A percentile compares a stretch with the other conserved stretches of the same genome.
phyloP scores from a whole-genome alignment of 2,797 vertebrate genomes.

The Myiothlypis chrysogaster region DNA sequence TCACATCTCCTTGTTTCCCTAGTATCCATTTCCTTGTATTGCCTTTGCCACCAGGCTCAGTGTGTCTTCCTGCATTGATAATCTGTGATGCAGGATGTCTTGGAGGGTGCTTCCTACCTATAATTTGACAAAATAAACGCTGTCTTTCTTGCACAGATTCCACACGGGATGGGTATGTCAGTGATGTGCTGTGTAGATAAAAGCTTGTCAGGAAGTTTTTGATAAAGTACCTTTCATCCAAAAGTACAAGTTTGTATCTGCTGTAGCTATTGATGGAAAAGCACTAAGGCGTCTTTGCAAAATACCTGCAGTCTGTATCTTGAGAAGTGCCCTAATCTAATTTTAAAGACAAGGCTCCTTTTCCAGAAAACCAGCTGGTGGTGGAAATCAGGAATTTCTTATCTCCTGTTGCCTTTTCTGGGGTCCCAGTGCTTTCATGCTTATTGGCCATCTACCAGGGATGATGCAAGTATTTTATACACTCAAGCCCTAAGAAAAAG shows the following conservation, averaged over 20 bases:
- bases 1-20: neutral
- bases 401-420: neutral
- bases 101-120: neutral
- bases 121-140: neutral
- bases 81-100: neutral
- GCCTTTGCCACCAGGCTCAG: neutral
- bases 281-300: neutral
- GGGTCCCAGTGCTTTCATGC: neutral
- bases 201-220: conserved; percentile 21
- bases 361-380: neutral
- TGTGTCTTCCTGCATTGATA: neutral
- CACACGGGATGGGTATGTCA: neutral
- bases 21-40: neutral
- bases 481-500: neutral
- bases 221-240: neutral
- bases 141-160: neutral
- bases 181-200: neutral
- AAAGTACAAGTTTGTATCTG: neutral
- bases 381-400: neutral
- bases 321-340: neutral
- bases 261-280: neutral
- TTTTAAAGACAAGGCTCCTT: neutral
- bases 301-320: neutral
- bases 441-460: neutral
- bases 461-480: neutral